Evolutionary conservation across 2,888 invertebrate genomes (phyloP).

Genomic region (Erynnis tages): DNA sequence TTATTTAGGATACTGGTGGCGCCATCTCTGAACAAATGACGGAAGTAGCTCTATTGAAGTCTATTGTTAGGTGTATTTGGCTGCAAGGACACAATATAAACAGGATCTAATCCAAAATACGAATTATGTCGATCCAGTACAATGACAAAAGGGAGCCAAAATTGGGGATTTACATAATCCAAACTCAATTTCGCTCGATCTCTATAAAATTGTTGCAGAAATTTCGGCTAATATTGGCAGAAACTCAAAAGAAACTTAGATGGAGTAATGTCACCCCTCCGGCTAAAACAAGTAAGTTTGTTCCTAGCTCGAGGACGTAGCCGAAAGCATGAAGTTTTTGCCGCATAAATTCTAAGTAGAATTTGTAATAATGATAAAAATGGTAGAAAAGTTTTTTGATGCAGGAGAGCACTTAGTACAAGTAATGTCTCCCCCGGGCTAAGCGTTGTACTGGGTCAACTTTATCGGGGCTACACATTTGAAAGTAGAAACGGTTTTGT

Average conservation of each 20-base stretch:
- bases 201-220: background rate
- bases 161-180: background rate
- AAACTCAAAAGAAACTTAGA: background rate
- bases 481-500: constrained; percentile 6
- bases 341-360: constrained; percentile 6
- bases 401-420: constrained; percentile 14
- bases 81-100: too few relatives aligned
- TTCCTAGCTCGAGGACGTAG: background rate
- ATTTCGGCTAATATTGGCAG: background rate
- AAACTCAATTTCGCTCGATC: background rate
- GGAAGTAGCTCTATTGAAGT: too few relatives aligned
- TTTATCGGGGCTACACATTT: constrained; percentile 11
- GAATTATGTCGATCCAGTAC: too few relatives aligned
- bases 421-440: constrained; percentile 24
- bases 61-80: too few relatives aligned
- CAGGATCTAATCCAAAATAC: too few relatives aligned
- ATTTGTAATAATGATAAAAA: constrained; percentile 18
- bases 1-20: too few relatives aligned
- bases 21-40: too few relatives aligned
- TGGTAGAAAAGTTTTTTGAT: constrained; percentile 13
- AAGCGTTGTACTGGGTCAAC: constrained; percentile 14
- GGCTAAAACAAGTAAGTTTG: background rate
- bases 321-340: background rate
- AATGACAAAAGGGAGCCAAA: background rate
- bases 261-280: background rate